Conservation (phyloP, 2,113 vertebrate species). For the Mohoua ochrocephala region DNA sequence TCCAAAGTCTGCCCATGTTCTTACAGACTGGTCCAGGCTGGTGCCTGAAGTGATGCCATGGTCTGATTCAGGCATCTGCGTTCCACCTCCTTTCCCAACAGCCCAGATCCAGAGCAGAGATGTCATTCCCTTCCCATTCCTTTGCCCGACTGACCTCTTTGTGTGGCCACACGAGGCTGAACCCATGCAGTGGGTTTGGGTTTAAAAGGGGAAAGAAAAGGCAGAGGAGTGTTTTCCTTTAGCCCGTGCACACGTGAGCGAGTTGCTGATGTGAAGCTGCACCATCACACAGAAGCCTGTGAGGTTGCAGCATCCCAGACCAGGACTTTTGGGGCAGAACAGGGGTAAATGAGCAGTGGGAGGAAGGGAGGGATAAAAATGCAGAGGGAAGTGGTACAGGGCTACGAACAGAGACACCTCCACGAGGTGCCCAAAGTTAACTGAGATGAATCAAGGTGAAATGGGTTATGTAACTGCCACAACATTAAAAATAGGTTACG, state of each 20-base stretch:
- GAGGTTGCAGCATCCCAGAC: not conserved
- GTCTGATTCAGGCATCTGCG: not conserved
- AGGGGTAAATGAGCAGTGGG: not conserved
- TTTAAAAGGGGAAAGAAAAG: not conserved
- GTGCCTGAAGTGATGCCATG: not conserved
- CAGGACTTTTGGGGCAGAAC: not conserved
- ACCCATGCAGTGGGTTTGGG: not conserved
- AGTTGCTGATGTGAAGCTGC: not conserved
- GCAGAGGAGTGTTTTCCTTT: not conserved
- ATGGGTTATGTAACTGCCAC: not conserved
- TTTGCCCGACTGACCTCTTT: not conserved
- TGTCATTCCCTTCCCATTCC: not conserved
- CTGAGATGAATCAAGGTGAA: slow-evolving; percentile 14
- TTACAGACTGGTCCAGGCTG: rapidly evolving
- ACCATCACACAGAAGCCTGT: not conserved
- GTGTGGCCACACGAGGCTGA: not conserved
- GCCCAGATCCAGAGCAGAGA: not conserved
- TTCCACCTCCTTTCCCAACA: not conserved
- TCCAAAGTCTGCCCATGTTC: not conserved
- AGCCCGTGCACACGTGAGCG: rapidly evolving
- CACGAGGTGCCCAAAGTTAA: not conserved
- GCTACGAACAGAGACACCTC: not conserved
- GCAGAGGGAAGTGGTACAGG: not conserved
- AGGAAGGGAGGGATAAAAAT: not conserved
- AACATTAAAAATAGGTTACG: slow-evolving; percentile 1